Evolutionary conservation across 2,888 invertebrate species (phyloP).

Genomic region (Lamellibrachia satsuma): DNA sequence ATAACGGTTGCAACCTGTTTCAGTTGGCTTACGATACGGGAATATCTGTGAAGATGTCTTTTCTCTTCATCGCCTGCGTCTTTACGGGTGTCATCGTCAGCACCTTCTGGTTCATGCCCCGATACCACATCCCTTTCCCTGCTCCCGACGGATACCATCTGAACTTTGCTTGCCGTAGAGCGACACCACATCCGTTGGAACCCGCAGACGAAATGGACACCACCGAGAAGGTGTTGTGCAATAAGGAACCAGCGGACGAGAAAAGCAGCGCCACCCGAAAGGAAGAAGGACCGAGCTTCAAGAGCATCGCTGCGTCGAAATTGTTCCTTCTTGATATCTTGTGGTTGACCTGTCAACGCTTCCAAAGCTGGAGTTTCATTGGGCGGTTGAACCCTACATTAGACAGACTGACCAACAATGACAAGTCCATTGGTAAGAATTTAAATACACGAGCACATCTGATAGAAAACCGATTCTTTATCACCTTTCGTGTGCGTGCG

Average conservation of each 20-base stretch:
- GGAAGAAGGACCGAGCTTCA: constrained; percentile 22
- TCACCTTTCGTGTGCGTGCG: background rate
- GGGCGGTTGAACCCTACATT: constrained; percentile 44
- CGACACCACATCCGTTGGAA: background rate
- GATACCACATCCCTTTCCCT: constrained; percentile 38
- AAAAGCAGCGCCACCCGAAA: background rate
- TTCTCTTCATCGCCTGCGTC: constrained; percentile 35
- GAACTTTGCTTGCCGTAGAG: background rate
- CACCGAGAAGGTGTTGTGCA: background rate
- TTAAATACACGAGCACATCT: background rate
- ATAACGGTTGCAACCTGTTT: background rate
- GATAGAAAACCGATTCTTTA: background rate
- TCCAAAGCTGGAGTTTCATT: constrained; percentile 47
- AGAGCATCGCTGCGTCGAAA: constrained; percentile 29
- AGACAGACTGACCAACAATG: constrained; percentile 40
- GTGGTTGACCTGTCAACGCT: constrained; percentile 44
- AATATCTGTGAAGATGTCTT: constrained; percentile 37
- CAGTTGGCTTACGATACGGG: constrained; percentile 42
- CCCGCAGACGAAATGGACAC: no score
- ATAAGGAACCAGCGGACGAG: background rate
- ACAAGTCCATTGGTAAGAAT: constrained; percentile 36
- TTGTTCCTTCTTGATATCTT: constrained; percentile 41
- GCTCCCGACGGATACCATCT: constrained; percentile 35
- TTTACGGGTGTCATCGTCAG: constrained; percentile 36
- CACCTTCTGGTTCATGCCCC: constrained; percentile 42